Base-by-base conservation (phyloP, 2,888 invertebrate genomes). In the Thumatha senex region DNA sequence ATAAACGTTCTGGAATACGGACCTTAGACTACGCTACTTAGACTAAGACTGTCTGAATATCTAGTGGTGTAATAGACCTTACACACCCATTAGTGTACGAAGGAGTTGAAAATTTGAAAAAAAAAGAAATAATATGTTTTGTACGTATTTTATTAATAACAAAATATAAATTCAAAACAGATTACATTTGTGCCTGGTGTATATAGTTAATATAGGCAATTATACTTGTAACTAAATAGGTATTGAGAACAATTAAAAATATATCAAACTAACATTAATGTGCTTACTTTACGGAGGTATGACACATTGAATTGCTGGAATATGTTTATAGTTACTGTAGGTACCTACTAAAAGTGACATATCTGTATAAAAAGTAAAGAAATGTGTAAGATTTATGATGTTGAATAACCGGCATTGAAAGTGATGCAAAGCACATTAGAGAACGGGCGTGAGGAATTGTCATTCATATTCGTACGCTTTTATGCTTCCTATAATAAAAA, bases 131-230 rank as follows among this genome's bases (percentile, higher is more conserved):
- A 18, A 43, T 42, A 42, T 46, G 51, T 56, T 56, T 51, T n/a
- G 51, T 70, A 58, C 60, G 18, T 24, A 24, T 24, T 70, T 68
- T 58, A 62, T 63, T 70, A 54, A 68, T 64, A 70, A 70, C 63
- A 69, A 67, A 63, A 56, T n/a, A 24, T 63, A 67, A 67, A 55
- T 58, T 48, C 53, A 60, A 51, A 35, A 51, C 56, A 52, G 50
- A 52, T n/a, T 55, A 68, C 47, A 59, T 48, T 59, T 24, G 43
- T 35, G 51, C 51, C 48, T 43, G 56, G 57, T 40, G 39, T 34
- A 11, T 54, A 35, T 41, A 9, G 38, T 10, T 15, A 38, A 36
- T 4, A 24, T 24, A 24, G 18, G 18, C 18, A 24, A 5, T 24
- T 40, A 34, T 7, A 43, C 24, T 40, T 35, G 35, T 48, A 54